Percentiles rank a stretch among this genome's conserved stretches.
Evolutionary conservation across 2,113 vertebrate species (phyloP).

Genomic region (Ranitomeya imitator): DNA sequence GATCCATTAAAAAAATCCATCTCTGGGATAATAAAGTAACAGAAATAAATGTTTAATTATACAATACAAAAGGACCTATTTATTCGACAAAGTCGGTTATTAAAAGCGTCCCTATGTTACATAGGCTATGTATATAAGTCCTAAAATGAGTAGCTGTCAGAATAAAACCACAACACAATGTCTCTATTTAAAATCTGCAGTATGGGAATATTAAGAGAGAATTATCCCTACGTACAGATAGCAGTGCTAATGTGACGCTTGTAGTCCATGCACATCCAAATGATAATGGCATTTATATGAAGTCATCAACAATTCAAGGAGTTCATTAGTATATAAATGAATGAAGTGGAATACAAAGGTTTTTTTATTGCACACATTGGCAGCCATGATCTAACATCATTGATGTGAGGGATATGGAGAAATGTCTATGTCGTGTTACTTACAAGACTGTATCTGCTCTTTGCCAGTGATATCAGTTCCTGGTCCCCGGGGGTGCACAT

Average conservation of each 20-base stretch:
- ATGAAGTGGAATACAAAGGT: neutral
- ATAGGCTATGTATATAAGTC: neutral
- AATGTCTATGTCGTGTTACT: slow-evolving; percentile 60
- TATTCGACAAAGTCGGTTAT: slow-evolving; percentile 9
- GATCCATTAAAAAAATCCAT: neutral
- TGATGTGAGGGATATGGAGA: neutral
- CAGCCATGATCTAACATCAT: neutral
- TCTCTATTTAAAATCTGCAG: neutral
- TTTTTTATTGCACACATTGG: neutral
- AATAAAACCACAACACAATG: neutral
- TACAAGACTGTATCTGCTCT: slow-evolving; percentile 87
- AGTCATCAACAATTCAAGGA: slow-evolving; percentile 44
- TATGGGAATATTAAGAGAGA: neutral
- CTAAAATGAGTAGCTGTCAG: neutral
- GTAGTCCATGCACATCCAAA: slow-evolving; percentile 23
- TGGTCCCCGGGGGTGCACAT: slow-evolving; percentile 98
- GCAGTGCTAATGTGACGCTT: slow-evolving; percentile 43
- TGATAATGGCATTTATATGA: slow-evolving; percentile 31
- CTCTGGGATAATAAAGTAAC: neutral
- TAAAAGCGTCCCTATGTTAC: neutral
- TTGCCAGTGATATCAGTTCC: slow-evolving; percentile 94
- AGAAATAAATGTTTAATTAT: slow-evolving; percentile 16
- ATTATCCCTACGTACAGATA: slow-evolving; percentile 35
- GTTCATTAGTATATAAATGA: slow-evolving; percentile 34
- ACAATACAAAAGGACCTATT: neutral